Evolutionary conservation across 35 echinoderm and acorn worm species (phyloP).

Genomic region (Ophiothrix spiculata): DNA sequence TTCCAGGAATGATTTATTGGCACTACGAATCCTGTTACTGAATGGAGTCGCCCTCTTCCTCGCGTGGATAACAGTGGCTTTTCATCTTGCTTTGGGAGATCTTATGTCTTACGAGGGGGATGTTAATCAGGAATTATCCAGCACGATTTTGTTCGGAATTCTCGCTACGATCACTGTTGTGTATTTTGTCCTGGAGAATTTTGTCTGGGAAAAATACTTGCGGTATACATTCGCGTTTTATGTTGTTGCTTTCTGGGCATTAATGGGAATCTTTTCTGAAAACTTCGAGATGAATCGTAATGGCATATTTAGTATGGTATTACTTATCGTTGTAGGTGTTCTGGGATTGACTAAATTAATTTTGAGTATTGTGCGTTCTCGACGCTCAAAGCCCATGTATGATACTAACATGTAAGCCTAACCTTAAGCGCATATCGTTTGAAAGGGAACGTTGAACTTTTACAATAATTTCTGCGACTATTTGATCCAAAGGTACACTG

Average conservation of each 20-base stretch:
- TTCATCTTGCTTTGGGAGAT: slow-evolving; percentile 69
- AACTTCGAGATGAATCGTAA: slow-evolving; percentile 41
- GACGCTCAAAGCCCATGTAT: too few relatives aligned
- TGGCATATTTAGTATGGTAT: background rate
- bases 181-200: slow-evolving; percentile 66
- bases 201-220: slow-evolving; percentile 62
- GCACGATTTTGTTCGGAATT: slow-evolving; percentile 51
- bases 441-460: too few relatives aligned
- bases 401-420: too few relatives aligned
- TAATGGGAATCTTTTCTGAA: slow-evolving; percentile 38
- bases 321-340: background rate
- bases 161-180: slow-evolving; percentile 49
- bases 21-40: slow-evolving; percentile 64
- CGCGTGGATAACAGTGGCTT: slow-evolving; percentile 79
- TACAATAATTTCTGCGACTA: too few relatives aligned
- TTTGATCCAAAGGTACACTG: too few relatives aligned
- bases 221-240: slow-evolving; percentile 82
- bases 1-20: slow-evolving; percentile 56
- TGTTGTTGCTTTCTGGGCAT: slow-evolving; percentile 44
- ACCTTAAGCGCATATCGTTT: too few relatives aligned
- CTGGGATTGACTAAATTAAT: background rate
- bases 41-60: slow-evolving; percentile 79
- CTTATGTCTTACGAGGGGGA: slow-evolving; percentile 48
- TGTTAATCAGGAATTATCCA: slow-evolving; percentile 23
- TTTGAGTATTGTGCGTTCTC: too few relatives aligned